Percentiles rank a stretch among this genome's conserved stretches.
These are phyloP conservation scores for Cryptocephalus moraei DNA, from an alignment of 2,888 invertebrate species.

Conservation along the genomic window DNA sequence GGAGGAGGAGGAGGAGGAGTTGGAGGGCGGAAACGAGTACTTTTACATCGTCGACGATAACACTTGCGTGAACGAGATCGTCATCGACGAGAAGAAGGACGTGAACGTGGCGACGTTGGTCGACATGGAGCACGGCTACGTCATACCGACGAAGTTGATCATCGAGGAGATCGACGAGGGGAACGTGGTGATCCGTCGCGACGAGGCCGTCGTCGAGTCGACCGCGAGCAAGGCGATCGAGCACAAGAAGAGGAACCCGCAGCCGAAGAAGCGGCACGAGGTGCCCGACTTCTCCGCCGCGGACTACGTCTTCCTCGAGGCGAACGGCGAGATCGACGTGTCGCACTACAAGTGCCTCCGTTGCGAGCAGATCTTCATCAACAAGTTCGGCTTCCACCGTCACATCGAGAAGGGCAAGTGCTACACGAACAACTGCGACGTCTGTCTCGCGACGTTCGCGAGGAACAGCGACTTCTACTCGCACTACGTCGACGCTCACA, in stretches of 20 bases:
- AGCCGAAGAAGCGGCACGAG: conserved; percentile 28
- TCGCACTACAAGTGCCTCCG: conserved; percentile 34
- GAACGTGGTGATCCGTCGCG: conserved; percentile 10
- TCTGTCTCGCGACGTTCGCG: conserved; percentile 29
- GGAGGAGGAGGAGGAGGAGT: conserved; percentile 21
- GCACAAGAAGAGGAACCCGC: conserved; percentile 20
- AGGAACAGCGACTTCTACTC: conserved; percentile 33
- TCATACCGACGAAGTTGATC: too few relatives aligned
- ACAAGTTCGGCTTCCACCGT: conserved; percentile 33
- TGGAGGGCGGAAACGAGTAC: conserved; percentile 24
- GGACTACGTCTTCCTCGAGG: conserved; percentile 27
- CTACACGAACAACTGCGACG: conserved; percentile 36
- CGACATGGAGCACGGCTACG: conserved; percentile 35
- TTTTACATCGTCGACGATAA: conserved; percentile 33
- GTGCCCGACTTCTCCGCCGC: conserved; percentile 35
- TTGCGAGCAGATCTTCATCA: conserved; percentile 37
- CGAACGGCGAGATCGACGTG: conserved; percentile 32
- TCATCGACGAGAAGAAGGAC: conserved; percentile 1
- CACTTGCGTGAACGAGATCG: conserved; percentile 24
- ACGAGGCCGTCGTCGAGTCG: not conserved
- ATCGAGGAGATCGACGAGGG: too few relatives aligned
- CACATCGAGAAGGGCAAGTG: conserved; percentile 38
- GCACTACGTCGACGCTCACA: conserved; percentile 31
- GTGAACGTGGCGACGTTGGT: conserved; percentile 21
- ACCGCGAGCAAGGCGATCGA: not conserved